A percentile compares a stretch with the other conserved stretches of the same genome.
These are phyloP conservation scores for Aphyosemion australe DNA, from an alignment of 2,113 vertebrate species.

Conservation along the genomic window DNA sequence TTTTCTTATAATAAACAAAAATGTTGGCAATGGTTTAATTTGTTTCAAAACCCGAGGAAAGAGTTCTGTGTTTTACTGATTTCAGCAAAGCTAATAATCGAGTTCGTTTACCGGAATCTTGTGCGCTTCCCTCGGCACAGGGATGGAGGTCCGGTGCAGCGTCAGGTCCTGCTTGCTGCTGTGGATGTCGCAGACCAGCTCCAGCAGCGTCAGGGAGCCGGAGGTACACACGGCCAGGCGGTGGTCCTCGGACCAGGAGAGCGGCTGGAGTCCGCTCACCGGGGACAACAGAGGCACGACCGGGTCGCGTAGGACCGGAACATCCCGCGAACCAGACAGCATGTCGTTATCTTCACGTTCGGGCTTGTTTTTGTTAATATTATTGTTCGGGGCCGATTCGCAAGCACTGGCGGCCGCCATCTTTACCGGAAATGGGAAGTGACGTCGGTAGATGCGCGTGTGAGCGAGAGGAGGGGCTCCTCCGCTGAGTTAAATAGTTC, in stretches of 20 bases:
- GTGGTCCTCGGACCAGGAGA: conserved; percentile 93
- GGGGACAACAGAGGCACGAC: conserved; percentile 82
- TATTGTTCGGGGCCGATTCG: background rate
- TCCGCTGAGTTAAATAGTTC: background rate
- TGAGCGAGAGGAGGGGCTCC: conserved; percentile 33
- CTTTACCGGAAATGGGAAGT: conserved; percentile 65
- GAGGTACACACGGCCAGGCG: conserved; percentile 87
- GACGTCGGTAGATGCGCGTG: conserved; percentile 9
- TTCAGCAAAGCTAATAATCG: background rate
- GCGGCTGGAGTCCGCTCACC: conserved; percentile 88
- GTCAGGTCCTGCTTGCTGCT: conserved; percentile 84
- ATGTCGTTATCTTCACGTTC: conserved; percentile 30
- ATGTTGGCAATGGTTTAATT: no score
- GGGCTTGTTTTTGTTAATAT: conserved; percentile 55
- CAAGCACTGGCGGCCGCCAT: conserved; percentile 72
- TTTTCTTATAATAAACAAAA: no score
- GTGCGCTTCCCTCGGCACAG: conserved; percentile 74
- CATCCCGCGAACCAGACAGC: conserved; percentile 1
- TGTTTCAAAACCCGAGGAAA: no score
- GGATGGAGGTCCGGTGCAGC: conserved; percentile 88
- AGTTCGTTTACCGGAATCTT: conserved; percentile 80
- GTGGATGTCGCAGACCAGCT: conserved; percentile 88
- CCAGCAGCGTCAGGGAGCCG: conserved; percentile 86
- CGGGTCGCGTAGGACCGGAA: conserved; percentile 82
- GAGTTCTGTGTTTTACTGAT: no score